phyloP scores from a whole-genome alignment of 2,797 vertebrate genomes.

The Dipus sagitta region DNA sequence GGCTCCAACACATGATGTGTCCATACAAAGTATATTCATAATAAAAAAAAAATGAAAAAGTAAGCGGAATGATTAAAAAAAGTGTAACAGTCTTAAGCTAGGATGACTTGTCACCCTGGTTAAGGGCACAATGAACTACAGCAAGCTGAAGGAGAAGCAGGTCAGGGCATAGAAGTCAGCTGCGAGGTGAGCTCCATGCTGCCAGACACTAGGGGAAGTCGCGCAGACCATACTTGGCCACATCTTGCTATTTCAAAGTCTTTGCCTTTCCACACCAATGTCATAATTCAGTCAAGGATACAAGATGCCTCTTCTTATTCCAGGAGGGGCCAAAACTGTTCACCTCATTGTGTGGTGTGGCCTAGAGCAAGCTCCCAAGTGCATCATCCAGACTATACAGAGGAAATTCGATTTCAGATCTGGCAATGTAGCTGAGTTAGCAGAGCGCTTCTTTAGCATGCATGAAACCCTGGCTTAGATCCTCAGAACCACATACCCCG shows the following conservation, averaged over 20 bases:
- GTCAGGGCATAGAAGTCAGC: neutral
- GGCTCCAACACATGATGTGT: too few species aligned
- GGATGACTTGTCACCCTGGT: neutral
- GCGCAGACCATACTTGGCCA: neutral
- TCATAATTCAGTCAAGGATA: neutral
- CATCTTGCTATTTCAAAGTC: neutral
- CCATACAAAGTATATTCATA: too few species aligned
- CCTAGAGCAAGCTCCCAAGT: conserved; percentile 37
- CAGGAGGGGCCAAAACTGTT: neutral
- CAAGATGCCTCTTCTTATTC: neutral
- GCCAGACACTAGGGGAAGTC: neutral
- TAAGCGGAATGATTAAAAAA: too few species aligned
- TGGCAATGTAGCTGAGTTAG: neutral
- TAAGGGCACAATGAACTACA: neutral
- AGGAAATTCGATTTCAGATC: neutral
- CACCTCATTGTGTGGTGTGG: conserved; percentile 5
- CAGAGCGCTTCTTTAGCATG: neutral
- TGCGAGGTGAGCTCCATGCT: rapidly evolving
- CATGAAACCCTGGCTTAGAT: neutral
- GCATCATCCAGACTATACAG: neutral
- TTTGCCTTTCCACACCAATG: neutral
- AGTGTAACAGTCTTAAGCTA: neutral
- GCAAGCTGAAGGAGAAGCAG: neutral
- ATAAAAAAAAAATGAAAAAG: too few species aligned
- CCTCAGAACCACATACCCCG: neutral